Conservation (phyloP, 2,113 vertebrate genomes). For the Grallaria varia region DNA sequence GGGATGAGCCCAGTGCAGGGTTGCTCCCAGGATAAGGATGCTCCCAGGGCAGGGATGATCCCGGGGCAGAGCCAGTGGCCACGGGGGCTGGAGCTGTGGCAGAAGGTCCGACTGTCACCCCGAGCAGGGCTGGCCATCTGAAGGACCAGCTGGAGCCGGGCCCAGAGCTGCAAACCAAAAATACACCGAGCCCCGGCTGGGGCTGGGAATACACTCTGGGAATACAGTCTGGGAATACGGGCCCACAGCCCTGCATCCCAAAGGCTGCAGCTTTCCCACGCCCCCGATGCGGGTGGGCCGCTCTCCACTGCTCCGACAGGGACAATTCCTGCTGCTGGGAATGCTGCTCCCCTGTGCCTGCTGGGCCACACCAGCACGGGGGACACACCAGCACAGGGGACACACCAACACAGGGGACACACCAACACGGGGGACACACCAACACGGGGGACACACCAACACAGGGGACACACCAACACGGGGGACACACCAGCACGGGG, state of each 20-base stretch:
- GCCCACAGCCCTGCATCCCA: background rate
- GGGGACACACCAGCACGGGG: too few species aligned
- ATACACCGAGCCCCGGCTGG: rapidly evolving
- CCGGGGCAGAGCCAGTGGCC: rapidly evolving
- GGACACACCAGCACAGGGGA: background rate
- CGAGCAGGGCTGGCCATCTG: background rate
- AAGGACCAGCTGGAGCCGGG: background rate
- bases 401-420: too few species aligned
- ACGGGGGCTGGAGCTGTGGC: background rate
- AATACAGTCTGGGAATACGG: background rate
- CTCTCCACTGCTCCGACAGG: rapidly evolving
- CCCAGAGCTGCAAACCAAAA: background rate
- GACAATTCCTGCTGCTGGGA: background rate
- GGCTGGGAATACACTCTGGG: background rate
- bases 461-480: too few species aligned
- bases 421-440: rapidly evolving
- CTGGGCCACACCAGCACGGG: rapidly evolving
- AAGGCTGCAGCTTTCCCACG: background rate
- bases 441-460: background rate
- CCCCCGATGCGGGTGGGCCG: rapidly evolving
- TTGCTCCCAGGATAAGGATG: background rate
- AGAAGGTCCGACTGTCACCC: background rate
- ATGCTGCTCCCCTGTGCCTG: background rate
- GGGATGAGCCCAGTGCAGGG: background rate
- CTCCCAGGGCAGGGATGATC: background rate